Percentiles rank a stretch among this genome's conserved stretches.
Evolutionary conservation across 1,140 invertebrate genomes (phyloP).

Genomic region (Neodiprion fabricii): DNA sequence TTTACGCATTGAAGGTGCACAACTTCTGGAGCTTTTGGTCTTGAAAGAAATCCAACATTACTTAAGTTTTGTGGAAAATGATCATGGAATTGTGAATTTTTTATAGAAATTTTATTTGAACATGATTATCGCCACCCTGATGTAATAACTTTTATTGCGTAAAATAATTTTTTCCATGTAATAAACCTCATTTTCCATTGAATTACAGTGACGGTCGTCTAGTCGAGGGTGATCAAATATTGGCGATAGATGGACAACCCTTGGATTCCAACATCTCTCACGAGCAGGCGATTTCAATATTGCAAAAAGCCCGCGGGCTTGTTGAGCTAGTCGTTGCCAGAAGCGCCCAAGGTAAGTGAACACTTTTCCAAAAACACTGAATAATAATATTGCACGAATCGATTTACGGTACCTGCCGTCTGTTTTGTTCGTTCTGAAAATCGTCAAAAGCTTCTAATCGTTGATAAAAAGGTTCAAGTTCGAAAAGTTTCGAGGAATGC

Average conservation of each 20-base stretch:
- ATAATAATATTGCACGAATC: not conserved
- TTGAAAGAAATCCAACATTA: no score
- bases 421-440: conserved; percentile 24
- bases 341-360: conserved; percentile 58
- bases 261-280: conserved; percentile 86
- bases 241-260: conserved; percentile 87
- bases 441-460: conserved; percentile 9
- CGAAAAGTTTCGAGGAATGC: no score
- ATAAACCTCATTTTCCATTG: conserved; percentile 17
- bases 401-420: conserved; percentile 17
- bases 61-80: no score
- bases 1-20: no score
- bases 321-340: conserved; percentile 79
- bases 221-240: conserved; percentile 85
- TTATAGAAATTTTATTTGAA: no score
- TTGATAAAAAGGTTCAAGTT: no score
- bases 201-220: conserved; percentile 76
- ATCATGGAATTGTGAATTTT: no score
- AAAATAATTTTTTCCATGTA: no score
- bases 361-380: not conserved
- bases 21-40: no score
- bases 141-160: not conserved
- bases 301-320: conserved; percentile 79
- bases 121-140: no score
- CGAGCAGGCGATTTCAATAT: conserved; percentile 82